These are phyloP conservation scores for Drosophila meridionalis DNA, from an alignment of 2,888 invertebrate genomes.

Conservation along the genomic window DNA sequence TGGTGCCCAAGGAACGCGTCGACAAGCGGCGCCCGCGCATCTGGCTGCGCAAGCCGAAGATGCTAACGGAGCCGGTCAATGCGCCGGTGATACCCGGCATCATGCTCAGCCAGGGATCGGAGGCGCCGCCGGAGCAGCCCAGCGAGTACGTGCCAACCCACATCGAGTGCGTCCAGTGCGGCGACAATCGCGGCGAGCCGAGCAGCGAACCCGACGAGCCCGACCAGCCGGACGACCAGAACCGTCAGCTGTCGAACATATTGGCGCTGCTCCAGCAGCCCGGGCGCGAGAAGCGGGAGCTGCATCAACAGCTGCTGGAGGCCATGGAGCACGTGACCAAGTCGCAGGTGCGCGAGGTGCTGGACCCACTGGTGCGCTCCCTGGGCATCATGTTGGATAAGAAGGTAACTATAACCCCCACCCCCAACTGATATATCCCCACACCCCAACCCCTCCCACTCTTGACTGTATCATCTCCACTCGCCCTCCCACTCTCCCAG, in stretches of 20 bases:
- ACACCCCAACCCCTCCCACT: not conserved
- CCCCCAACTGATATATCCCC: too few species aligned
- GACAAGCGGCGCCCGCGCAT: slow-evolving; percentile 28
- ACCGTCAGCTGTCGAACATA: slow-evolving; percentile 23
- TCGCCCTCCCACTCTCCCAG: not conserved
- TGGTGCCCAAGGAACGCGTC: slow-evolving; percentile 65
- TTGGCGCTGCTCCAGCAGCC: slow-evolving; percentile 37
- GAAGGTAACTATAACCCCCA: slow-evolving; percentile 30
- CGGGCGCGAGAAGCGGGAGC: slow-evolving; percentile 20
- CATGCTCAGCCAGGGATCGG: not conserved
- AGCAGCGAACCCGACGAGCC: slow-evolving; percentile 34
- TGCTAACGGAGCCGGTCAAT: not conserved
- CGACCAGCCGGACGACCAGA: slow-evolving; percentile 4
- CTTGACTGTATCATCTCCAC: not conserved
- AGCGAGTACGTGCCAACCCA: slow-evolving; percentile 51
- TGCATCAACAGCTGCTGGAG: slow-evolving; percentile 69
- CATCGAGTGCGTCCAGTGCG: slow-evolving; percentile 50
- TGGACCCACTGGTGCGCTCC: slow-evolving; percentile 74
- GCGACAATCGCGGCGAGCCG: slow-evolving; percentile 26
- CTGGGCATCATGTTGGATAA: slow-evolving; percentile 59
- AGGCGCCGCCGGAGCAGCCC: slow-evolving; percentile 21
- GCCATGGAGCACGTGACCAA: slow-evolving; percentile 78
- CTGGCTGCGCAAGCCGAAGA: slow-evolving; percentile 19
- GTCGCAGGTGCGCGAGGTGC: slow-evolving; percentile 68
- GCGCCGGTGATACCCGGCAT: not conserved